A percentile compares a stretch with the other conserved stretches of the same genome.
These are phyloP conservation scores for Coelopa pilipes DNA, from an alignment of 2,888 invertebrate species.

Conservation along the genomic window DNA sequence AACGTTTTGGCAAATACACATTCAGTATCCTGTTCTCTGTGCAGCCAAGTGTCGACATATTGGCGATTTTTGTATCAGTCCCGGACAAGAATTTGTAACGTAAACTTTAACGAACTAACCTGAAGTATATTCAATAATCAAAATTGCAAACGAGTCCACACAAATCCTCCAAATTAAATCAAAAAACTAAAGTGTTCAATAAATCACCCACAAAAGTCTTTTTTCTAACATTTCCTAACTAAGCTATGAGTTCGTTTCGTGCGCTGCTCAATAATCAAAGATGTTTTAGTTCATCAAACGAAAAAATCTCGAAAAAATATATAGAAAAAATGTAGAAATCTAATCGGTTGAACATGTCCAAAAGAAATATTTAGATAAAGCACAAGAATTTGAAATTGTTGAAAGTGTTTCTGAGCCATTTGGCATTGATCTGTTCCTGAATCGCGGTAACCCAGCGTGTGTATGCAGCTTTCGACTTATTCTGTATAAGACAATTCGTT, in stretches of 20 bases:
- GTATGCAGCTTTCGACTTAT: slow-evolving; percentile 33
- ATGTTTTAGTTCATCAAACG: no score
- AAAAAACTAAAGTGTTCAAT: neutral
- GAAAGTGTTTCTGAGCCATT: slow-evolving; percentile 11
- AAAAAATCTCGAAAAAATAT: no score
- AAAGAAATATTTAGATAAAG: no score
- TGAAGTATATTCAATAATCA: neutral
- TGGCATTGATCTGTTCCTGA: slow-evolving; percentile 6
- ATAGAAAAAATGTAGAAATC: no score
- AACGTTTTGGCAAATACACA: slow-evolving; percentile 16
- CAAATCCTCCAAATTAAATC: neutral
- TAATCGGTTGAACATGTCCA: no score
- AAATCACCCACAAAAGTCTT: neutral
- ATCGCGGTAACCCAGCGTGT: slow-evolving; percentile 22
- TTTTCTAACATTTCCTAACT: no score
- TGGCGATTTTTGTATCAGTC: slow-evolving; percentile 53
- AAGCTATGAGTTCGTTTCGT: no score
- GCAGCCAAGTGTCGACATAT: slow-evolving; percentile 9
- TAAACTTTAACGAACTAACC: slow-evolving; percentile 42
- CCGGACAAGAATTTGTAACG: slow-evolving; percentile 64
- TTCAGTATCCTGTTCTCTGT: slow-evolving; percentile 13
- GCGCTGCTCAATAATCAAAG: no score
- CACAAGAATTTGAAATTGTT: no score
- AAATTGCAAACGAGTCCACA: slow-evolving; percentile 6
- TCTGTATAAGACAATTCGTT: slow-evolving; percentile 36